Evolutionary conservation across 2,888 invertebrate genomes (phyloP), one percentile per base, ranked within the genome.

Genomic region (Trichopria drosophilae): DNA sequence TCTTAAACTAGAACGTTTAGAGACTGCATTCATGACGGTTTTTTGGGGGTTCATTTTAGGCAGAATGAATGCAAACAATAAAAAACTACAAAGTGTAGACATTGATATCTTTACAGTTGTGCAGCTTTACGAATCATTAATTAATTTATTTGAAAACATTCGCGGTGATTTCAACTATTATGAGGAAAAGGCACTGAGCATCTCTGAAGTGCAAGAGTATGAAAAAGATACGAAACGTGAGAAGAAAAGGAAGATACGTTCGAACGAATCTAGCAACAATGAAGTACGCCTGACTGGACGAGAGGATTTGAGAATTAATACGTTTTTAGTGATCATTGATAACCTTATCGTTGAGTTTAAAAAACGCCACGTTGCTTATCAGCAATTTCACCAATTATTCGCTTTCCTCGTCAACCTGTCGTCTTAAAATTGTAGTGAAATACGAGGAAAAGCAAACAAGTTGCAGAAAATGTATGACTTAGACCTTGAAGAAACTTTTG

Each of bases 1-100:
- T 6, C 37, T 39, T 6, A 40, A 19, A 18, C 24, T 55, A 9
- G 40, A 23, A 32, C 12, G 18, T 9, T 29, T 55, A 18, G 50
- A 52, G 18, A 42, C 29, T 20, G 48, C 42, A 24, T 45, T 52
- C 7, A 37, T 49, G 28, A 22, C 43, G 2, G 5, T 54, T 6
- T 26, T 57, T 31, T 57, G 57, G 47, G 28, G 43, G 36, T 19
- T 46, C 34, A 26, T 54, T 31, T 42, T 54, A 2, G 31, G 47
- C n/a, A 46, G 50, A 22, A 54, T 57, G 10, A 22, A 57, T 23
- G 7, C 16, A 9, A 48, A 48, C 1, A 57, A 31, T 37, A 48
- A 51, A 42, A 4, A 18, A 10, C 22, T 57, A 5, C 51, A 57
- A 45, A 31, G 44, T 2, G 9, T 35, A 13, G 40, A 32, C 5